A percentile compares a stretch with the other conserved stretches of the same genome.
These are phyloP conservation scores for Cottus gobio DNA, from an alignment of 2,113 vertebrate genomes.

Conservation along the genomic window DNA sequence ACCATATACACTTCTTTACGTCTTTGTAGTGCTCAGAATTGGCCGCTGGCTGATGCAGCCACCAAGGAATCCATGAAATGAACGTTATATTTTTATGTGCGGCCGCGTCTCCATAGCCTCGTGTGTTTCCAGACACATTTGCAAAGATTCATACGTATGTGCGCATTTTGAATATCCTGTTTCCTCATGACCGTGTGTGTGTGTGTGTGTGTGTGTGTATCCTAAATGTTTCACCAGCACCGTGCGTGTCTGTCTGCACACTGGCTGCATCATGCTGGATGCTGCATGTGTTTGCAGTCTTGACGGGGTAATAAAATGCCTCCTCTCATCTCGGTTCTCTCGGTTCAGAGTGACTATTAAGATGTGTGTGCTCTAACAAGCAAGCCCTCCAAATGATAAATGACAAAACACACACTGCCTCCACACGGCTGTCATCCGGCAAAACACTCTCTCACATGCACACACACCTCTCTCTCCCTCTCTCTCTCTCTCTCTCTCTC, in stretches of 20 bases:
- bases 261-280: slow-evolving; percentile 17
- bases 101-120: background rate
- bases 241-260: background rate
- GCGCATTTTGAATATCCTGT: background rate
- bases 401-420: slow-evolving; percentile 65
- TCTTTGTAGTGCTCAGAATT: background rate
- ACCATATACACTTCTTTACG: background rate
- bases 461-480: slow-evolving; percentile 1
- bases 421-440: slow-evolving; percentile 64
- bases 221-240: background rate
- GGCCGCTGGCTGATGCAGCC: background rate
- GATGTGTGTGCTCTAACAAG: slow-evolving; percentile 67
- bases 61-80: background rate
- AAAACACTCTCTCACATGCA: slow-evolving; percentile 25
- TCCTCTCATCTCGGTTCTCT: slow-evolving; percentile 47
- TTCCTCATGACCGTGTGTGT: background rate
- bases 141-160: background rate
- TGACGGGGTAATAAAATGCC: slow-evolving; percentile 65
- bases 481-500: background rate
- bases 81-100: background rate
- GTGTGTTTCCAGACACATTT: background rate
- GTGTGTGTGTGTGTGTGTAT: background rate
- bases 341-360: slow-evolving; percentile 72
- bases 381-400: slow-evolving; percentile 76
- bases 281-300: slow-evolving; percentile 30